phyloP scores from a whole-genome alignment of 2,113 vertebrate genomes.

The Cygnus buccinator region DNA sequence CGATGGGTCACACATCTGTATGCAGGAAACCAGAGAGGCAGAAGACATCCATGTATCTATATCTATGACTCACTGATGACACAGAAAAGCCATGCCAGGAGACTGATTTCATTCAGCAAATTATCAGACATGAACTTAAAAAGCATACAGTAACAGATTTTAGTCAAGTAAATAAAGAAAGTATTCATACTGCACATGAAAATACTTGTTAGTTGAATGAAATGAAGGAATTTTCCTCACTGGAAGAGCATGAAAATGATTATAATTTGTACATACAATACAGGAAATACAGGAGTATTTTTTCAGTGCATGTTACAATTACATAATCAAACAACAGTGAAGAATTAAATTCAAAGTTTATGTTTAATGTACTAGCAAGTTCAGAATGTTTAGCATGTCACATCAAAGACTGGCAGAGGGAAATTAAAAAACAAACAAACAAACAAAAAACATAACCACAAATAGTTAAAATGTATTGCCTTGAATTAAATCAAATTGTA shows the following conservation, averaged over 20 bases:
- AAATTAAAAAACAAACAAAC: neutral
- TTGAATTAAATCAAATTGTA: neutral
- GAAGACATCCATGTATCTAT: neutral
- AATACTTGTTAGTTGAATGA: neutral
- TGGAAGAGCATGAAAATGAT: neutral
- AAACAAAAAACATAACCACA: neutral
- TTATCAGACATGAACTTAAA: neutral
- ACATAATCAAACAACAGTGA: neutral
- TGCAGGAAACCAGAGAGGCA: neutral
- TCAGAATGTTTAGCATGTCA: neutral
- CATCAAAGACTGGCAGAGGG: neutral
- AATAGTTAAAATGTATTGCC: neutral
- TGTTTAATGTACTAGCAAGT: too few species aligned
- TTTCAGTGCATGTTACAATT: neutral
- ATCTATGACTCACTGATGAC: neutral
- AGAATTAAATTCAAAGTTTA: neutral
- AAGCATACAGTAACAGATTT: neutral
- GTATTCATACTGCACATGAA: neutral
- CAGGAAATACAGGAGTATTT: neutral
- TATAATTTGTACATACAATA: neutral
- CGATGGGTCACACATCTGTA: rapidly evolving
- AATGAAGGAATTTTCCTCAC: neutral
- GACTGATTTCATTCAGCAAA: neutral
- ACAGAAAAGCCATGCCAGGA: neutral
- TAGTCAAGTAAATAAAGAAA: neutral